Base-by-base conservation (phyloP, 2,888 invertebrate species). In the Eupithecia pulchellata region DNA sequence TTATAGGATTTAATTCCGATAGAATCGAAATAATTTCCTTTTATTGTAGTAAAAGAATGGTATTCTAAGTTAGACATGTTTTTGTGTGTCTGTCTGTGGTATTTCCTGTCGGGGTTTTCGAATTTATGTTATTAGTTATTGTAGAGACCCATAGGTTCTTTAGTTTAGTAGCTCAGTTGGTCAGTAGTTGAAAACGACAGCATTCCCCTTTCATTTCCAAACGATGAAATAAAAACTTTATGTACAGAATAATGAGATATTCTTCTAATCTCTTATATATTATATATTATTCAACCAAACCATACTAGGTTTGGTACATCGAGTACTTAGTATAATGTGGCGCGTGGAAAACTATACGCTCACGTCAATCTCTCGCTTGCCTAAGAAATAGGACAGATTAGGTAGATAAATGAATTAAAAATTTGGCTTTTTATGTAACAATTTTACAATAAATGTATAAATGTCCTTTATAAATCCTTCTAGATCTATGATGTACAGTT, bases 311-410 rank as follows among this genome's bases (percentile, higher is more conserved):
- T n/a, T 39, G 6, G 5, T n/a, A n/a, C n/a, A n/a, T n/a, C n/a
- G n/a, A n/a, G n/a, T n/a, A n/a, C n/a, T n/a, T n/a, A n/a, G n/a
- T 39, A 17, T n/a, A 39, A 52, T 25, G 25, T 20, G 73, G 69
- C 67, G 27, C 13, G 47, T 34, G 55, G 60, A 70, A 74, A 72
- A 1, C 60, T 74, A 52, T 72, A 64, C 67, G 42, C 57, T 69
- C 62, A 65, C 61, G 69, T 68, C 72, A 71, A 58, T 72, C 17
- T 57, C 64, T 42, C 4, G 14, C 27, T 5, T 25, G 34, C 58
- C 61, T 67, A 58, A 57, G 64, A 8, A 13, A 55, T 55, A 4
- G 13, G 55, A 55, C 27, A 25, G 27, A 5, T 17, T 39, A 14
- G 36, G 36, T 5, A 39, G 5, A 5, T 17, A 17, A 5, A 39